Evolutionary conservation across 2,113 vertebrate species (phyloP).

Genomic region (Cyprinus carpio): DNA sequence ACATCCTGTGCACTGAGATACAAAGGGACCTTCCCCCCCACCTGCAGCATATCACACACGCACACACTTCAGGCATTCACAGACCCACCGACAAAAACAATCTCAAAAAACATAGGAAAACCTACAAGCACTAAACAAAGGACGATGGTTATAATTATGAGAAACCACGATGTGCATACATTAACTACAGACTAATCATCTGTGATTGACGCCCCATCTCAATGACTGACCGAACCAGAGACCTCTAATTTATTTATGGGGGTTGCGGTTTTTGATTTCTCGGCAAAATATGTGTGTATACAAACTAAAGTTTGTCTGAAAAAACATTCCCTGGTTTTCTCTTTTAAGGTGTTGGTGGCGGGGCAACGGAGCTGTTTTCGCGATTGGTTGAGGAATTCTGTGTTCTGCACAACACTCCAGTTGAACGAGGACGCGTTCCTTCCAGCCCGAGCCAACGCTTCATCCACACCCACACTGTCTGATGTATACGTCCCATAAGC

Average conservation of each 20-base stretch:
- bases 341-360: conserved; percentile 42
- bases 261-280: conserved; percentile 11
- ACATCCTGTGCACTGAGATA: conserved; percentile 58
- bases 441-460: conserved; percentile 33
- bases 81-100: conserved; percentile 36
- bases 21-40: conserved; percentile 54
- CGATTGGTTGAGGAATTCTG: conserved; percentile 27
- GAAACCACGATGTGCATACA: not conserved
- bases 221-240: conserved; percentile 10
- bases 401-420: conserved; percentile 48
- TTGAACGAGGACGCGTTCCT: conserved; percentile 47
- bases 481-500: conserved; percentile 21
- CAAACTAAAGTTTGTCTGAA: conserved; percentile 3
- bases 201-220: not conserved
- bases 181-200: conserved; percentile 16
- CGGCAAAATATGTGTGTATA: conserved; percentile 2
- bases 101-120: not conserved
- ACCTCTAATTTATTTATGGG: not conserved
- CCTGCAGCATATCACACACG: conserved; percentile 29
- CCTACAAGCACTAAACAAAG: conserved; percentile 13
- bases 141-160: not conserved
- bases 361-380: not conserved
- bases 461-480: conserved; percentile 24
- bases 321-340: not conserved
- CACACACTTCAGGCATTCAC: not conserved